Evolutionary conservation across 2,888 invertebrate genomes (phyloP), one percentile per base, ranked within the genome.

Genomic region (Eilema sororculum): DNA sequence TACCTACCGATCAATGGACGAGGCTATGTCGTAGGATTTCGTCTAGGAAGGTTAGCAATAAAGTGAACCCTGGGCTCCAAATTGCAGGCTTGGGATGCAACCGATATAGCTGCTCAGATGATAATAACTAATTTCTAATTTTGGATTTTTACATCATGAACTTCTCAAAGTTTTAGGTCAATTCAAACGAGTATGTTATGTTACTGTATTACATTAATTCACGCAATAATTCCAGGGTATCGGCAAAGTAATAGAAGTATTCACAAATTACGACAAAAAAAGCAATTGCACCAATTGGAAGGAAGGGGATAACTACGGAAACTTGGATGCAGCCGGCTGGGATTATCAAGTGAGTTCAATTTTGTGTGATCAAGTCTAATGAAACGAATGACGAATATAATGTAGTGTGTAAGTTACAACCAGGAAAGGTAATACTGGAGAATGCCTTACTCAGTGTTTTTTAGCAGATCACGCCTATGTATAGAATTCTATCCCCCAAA

Each of bases 201-300:
- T 37, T 37, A 37, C 12, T 10, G 12, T 37, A 37, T 37, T 28
- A 28, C 12, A 12, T 12, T 12, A 52, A 52, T 20, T 8, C n/a
- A 52, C 52, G n/a, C n/a, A n/a, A 52, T 52, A 52, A 67, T 91
- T 91, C 22, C 89, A 95, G 87, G 96, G 96, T 12, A 90, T 99
- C 67, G 96, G 96, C 72, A 95, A 96, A 81, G 97, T 97, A 0
- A 80, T 98, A 33, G 96, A 96, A 69, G 95, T 98, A 9, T 99
- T 97, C 87, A 97, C 97, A 58, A 99, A 99, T 91, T 98, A 97
- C 88, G 97, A 98, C 0, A 97, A 98, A 28, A 92, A 95, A 65
- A 92, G 94, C 0, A 95, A 95, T 71, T 99, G 99, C 86, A 93
- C 98, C 24, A 93, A 97, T 85, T 96, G 96, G 73, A 91, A 88